These are phyloP conservation scores for Hucho hucho DNA, from an alignment of 2,113 vertebrate species.

Conservation along the genomic window DNA sequence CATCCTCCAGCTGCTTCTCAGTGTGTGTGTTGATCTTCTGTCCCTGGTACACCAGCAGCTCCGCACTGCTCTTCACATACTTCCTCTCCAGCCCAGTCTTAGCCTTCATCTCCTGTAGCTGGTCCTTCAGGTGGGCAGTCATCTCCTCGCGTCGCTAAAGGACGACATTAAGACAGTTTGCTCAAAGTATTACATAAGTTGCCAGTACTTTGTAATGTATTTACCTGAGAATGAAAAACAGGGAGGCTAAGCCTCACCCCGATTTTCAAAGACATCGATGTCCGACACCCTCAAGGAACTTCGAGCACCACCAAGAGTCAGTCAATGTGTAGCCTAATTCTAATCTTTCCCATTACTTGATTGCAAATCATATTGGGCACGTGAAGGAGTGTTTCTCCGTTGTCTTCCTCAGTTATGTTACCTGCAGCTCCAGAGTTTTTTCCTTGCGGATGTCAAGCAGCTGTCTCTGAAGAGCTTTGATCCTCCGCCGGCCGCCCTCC, in stretches of 20 bases:
- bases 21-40: slow-evolving; percentile 68
- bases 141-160: slow-evolving; percentile 65
- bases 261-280: no score
- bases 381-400: neutral
- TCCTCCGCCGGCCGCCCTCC: slow-evolving; percentile 70
- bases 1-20: slow-evolving; percentile 67
- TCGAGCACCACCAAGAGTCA: neutral
- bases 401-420: slow-evolving; percentile 31
- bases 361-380: neutral
- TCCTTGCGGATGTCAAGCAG: slow-evolving; percentile 74
- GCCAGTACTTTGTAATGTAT: no score
- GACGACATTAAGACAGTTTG: neutral
- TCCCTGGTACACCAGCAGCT: slow-evolving; percentile 73
- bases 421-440: slow-evolving; percentile 76
- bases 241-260: no score
- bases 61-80: slow-evolving; percentile 70
- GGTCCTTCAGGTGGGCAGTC: slow-evolving; percentile 72
- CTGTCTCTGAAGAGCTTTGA: slow-evolving; percentile 76
- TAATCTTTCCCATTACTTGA: no score
- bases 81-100: slow-evolving; percentile 66
- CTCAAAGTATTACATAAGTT: no score
- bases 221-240: no score
- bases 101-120: slow-evolving; percentile 75
- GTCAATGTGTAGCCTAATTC: neutral
- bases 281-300: no score